A percentile compares a stretch with the other conserved stretches of the same genome.
phyloP scores from a whole-genome alignment of 35 echinoderm and acorn worm species.

The Ophioderma brevispina region DNA sequence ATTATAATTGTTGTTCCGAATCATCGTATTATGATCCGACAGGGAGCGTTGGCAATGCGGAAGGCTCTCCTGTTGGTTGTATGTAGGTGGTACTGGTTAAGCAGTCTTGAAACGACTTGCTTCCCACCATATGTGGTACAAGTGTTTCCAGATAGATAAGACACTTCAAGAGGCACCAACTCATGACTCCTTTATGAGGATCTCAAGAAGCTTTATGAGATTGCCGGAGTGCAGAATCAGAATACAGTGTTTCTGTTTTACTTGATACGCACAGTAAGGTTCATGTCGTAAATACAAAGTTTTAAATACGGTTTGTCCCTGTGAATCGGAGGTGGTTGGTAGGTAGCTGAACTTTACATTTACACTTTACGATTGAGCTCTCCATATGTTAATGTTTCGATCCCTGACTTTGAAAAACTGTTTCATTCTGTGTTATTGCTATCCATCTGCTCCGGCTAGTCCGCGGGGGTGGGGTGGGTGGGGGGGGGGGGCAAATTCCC shows the following conservation, averaged over 20 bases:
- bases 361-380: too few species aligned
- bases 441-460: too few species aligned
- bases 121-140: constrained; percentile 96
- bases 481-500: too few species aligned
- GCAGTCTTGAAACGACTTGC: constrained; percentile 89
- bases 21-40: constrained; percentile 95
- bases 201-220: constrained; percentile 92
- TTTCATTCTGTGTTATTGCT: too few species aligned
- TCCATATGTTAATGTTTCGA: too few species aligned
- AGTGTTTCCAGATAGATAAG: constrained; percentile 99
- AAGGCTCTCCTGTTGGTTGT: constrained; percentile 95
- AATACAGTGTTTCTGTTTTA: constrained; percentile 98
- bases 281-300: too few species aligned
- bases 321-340: too few species aligned
- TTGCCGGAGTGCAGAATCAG: constrained; percentile 86
- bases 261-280: constrained; percentile 99
- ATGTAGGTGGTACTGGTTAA: constrained; percentile 92
- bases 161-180: constrained; percentile 82
- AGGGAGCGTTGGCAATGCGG: constrained; percentile 94
- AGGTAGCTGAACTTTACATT: too few species aligned
- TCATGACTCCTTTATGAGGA: constrained; percentile 97
- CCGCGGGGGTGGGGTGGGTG: too few species aligned
- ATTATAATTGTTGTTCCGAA: too few species aligned
- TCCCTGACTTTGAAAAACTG: too few species aligned
- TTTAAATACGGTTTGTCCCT: too few species aligned